These are phyloP conservation scores for Actinostola sp. DNA, from an alignment of 92 coral and sea anemone genomes.

Conservation along the genomic window DNA sequence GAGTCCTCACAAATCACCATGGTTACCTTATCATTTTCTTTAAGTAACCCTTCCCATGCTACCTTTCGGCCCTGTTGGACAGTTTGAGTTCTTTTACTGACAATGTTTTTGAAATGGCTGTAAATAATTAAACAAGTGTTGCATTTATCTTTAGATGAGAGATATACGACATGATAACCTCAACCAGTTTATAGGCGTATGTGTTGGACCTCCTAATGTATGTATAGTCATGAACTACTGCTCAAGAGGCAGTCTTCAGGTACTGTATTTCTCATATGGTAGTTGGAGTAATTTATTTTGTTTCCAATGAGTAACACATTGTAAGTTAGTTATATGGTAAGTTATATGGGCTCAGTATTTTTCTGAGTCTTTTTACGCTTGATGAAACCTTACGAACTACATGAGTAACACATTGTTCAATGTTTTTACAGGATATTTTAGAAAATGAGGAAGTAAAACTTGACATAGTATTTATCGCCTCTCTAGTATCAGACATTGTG, in stretches of 20 bases:
- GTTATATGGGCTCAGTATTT: no score
- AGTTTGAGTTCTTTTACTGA: no score
- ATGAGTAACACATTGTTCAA: neutral
- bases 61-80: no score
- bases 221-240: constrained; percentile 91
- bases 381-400: neutral
- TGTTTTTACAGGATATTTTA: constrained; percentile 74
- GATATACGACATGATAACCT: constrained; percentile 93
- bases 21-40: no score
- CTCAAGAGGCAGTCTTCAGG: constrained; percentile 96
- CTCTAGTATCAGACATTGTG: constrained; percentile 90
- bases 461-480: constrained; percentile 91
- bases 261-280: neutral
- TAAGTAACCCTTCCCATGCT: no score
- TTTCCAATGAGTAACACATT: no score
- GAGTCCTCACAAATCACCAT: no score
- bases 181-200: constrained; percentile 91
- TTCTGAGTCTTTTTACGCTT: neutral
- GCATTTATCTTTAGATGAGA: constrained; percentile 71
- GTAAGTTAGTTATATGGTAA: no score
- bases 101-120: no score
- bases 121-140: no score
- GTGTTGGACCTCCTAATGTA: constrained; percentile 84
- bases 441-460: constrained; percentile 91
- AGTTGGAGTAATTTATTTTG: no score